Evolutionary conservation across 2,797 vertebrate genomes (phyloP).

Genomic region (Gadopsis marmoratus): DNA sequence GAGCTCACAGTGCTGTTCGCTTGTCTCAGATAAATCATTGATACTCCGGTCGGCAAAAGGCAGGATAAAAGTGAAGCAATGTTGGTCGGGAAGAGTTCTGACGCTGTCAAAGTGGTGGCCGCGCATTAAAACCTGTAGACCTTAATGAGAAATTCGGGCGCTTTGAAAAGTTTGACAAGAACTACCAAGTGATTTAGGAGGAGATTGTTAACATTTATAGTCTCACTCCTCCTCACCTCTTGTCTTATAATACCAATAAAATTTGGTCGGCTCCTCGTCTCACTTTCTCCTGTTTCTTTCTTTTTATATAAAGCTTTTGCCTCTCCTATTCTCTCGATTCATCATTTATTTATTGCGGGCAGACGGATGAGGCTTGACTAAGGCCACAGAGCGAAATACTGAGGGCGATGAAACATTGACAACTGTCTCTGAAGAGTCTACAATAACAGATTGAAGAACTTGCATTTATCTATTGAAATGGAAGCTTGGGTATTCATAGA

Average conservation of each 20-base stretch:
- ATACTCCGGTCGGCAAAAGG: constrained; percentile 21
- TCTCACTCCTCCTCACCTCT: constrained; percentile 38
- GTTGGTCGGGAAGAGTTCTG: constrained; percentile 41
- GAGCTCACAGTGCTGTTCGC: constrained; percentile 1
- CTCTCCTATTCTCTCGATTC: constrained; percentile 30
- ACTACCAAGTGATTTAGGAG: constrained; percentile 39
- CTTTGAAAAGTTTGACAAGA: constrained; percentile 60
- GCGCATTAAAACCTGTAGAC: constrained; percentile 29
- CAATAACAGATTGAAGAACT: constrained; percentile 20
- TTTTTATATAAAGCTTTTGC: constrained; percentile 10
- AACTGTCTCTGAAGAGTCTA: constrained; percentile 19
- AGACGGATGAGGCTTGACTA: constrained; percentile 38
- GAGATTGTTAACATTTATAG: constrained; percentile 44
- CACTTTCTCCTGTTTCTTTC: constrained; percentile 20
- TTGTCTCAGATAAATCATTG: constrained; percentile 61
- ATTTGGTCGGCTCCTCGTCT: constrained; percentile 25
- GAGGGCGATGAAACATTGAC: constrained; percentile 58
- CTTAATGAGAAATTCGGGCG: constrained; percentile 55
- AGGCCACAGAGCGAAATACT: constrained; percentile 35
- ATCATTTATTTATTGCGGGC: constrained; percentile 43
- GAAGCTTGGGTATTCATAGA: constrained; percentile 21
- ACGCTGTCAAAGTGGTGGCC: constrained; percentile 37
- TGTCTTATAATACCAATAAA: constrained; percentile 43
- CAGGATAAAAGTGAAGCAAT: constrained; percentile 49
- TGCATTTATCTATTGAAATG: constrained; percentile 14